Evolutionary conservation across 1,140 invertebrate species (phyloP).

Genomic region (Mactra quadrangularis): DNA sequence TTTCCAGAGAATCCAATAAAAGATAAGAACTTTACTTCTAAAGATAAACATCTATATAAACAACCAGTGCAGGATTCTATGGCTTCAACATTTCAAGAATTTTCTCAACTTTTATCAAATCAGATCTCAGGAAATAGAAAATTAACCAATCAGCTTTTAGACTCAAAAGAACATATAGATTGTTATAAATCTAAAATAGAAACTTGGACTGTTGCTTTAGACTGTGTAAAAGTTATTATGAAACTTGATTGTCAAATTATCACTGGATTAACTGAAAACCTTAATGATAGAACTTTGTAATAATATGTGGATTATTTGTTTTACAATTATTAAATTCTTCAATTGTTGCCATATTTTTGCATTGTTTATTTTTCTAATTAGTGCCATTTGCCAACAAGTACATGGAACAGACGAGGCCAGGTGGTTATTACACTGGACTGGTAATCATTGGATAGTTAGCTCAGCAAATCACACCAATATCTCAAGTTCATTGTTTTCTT

Average conservation of each 20-base stretch:
- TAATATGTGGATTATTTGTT: no score
- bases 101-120: neutral
- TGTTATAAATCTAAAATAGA: slow-evolving; percentile 17
- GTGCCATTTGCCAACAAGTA: no score
- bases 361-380: no score
- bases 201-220: slow-evolving; percentile 19
- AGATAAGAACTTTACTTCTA: neutral
- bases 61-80: slow-evolving; percentile 2
- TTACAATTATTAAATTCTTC: no score
- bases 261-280: slow-evolving; percentile 23
- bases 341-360: no score
- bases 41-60: neutral
- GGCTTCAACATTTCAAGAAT: neutral
- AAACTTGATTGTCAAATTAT: slow-evolving; percentile 17
- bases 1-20: neutral
- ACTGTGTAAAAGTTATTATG: neutral
- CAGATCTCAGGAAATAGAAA: no score
- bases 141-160: neutral
- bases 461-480: no score
- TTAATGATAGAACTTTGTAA: neutral
- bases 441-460: no score
- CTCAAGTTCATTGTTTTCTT: no score
- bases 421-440: no score
- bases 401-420: no score
- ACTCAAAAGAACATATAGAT: neutral